Conservation (phyloP, 1,140 invertebrate species). For the Polypedilum pembai region DNA sequence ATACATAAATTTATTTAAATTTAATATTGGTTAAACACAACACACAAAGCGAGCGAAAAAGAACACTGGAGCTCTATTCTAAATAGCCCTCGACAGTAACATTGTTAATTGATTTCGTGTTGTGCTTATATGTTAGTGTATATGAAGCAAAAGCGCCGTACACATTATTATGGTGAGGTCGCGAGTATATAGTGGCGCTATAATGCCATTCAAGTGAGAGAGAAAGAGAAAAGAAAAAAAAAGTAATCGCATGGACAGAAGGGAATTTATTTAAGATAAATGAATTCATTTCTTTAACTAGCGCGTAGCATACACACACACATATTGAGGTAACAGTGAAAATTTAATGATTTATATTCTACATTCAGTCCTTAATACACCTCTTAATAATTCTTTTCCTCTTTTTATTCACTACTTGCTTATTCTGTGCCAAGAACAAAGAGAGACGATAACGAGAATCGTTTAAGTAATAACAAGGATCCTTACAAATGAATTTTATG, state of each 20-base stretch:
- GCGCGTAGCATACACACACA: too few species aligned
- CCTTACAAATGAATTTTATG: constrained; percentile 28
- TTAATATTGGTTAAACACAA: constrained; percentile 23
- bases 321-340: not conserved
- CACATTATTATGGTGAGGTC: constrained; percentile 17
- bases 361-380: not conserved
- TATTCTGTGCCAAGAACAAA: not conserved
- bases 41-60: not conserved
- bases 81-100: constrained; percentile 27
- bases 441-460: constrained; percentile 7
- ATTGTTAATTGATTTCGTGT: constrained; percentile 28
- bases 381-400: not conserved
- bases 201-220: not conserved
- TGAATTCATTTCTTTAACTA: constrained; percentile 21
- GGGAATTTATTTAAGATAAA: not conserved
- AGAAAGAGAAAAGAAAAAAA: not conserved
- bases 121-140: not conserved
- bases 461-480: constrained; percentile 28
- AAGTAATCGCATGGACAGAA: not conserved
- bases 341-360: constrained; percentile 4
- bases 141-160: constrained; percentile 23
- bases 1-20: constrained; percentile 29
- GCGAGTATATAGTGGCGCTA: constrained; percentile 3
- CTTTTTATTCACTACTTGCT: not conserved
- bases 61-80: constrained; percentile 11